These are phyloP conservation scores for Istiophorus platypterus DNA, from an alignment of 2,113 vertebrate species.

Conservation along the genomic window DNA sequence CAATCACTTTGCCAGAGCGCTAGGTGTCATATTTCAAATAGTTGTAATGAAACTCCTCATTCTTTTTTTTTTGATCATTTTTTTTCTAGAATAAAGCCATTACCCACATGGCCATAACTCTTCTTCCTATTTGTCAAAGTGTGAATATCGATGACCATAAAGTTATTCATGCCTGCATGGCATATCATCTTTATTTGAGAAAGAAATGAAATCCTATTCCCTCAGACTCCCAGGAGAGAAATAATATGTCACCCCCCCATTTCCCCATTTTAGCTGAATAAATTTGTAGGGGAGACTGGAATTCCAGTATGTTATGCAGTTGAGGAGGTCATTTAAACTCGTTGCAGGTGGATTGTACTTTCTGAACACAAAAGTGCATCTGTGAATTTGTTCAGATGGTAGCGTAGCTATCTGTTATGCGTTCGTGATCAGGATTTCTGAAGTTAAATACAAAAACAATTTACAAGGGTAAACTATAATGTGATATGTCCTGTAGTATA, in stretches of 20 bases:
- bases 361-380: slow-evolving; percentile 5
- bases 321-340: slow-evolving; percentile 62
- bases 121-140: slow-evolving; percentile 77
- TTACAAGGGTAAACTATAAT: background rate
- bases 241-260: slow-evolving; percentile 71
- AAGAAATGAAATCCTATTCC: slow-evolving; percentile 78
- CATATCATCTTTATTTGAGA: slow-evolving; percentile 75
- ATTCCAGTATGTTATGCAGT: slow-evolving; percentile 44
- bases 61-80: background rate
- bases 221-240: slow-evolving; percentile 67
- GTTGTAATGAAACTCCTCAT: slow-evolving; percentile 31
- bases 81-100: slow-evolving; percentile 51
- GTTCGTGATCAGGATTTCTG: slow-evolving; percentile 13
- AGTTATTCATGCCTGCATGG: slow-evolving; percentile 73
- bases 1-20: slow-evolving; percentile 34
- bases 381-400: slow-evolving; percentile 30
- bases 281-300: slow-evolving; percentile 52
- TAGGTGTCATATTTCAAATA: slow-evolving; percentile 38
- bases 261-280: slow-evolving; percentile 69
- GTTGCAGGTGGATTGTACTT: slow-evolving; percentile 49
- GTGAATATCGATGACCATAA: slow-evolving; percentile 75
- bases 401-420: background rate
- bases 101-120: slow-evolving; percentile 66
- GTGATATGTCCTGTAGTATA: background rate
- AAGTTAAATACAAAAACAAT: slow-evolving; percentile 25